Base-by-base conservation (phyloP, 2,113 vertebrate species). In the Megaceryle maxima region DNA sequence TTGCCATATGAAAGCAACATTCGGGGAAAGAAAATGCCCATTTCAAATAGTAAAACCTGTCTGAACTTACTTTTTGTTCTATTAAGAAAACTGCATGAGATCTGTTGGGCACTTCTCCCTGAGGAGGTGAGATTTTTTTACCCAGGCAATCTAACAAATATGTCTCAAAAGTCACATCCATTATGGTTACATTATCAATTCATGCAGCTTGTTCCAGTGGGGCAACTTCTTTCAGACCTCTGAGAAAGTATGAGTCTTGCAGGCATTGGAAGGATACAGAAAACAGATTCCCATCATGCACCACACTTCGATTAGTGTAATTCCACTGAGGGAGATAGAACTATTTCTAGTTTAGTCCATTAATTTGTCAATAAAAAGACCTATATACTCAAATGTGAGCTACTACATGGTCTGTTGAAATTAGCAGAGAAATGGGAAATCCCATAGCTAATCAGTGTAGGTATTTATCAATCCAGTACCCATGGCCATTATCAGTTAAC, bases 291-390 rank as follows among this genome's bases (percentile, higher is more conserved):
- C 57, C 35, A 6, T 17, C 33, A 7, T 4, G 1, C 48, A 39
- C 33, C 12, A 39, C 16, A 16, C 26, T 81, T 86, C 48, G 24
- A 66, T 75, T 46, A 77, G 7, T 60, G 6, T 88, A 31, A 72
- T 78, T 78, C 39, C 62, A 41, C 46, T 35, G 24, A 63, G 56
- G 6, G 26, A 81, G 43, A 31, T 3, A 39, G 46, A 81, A 26
- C 13, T 70, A 19, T 80, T 91, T 94, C 90, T 90, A 46, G 41
- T 89, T 89, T 68, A 82, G 66, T 72, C 74, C 59, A 44, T 56
- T 92, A 48, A 68, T 76, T 87, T 44, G 48, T 93, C 68, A 94
- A 75, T 90, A 75, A 86, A 67, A 92, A 75, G n/a, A 62, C 39
- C 8, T 64, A 15, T 60, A 4, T 64, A 31, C 18, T 51, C 29